A percentile compares a stretch with the other conserved stretches of the same genome.
Conservation (phyloP, 2,888 invertebrate species). For the Caenorhabditis zanzibari region DNA sequence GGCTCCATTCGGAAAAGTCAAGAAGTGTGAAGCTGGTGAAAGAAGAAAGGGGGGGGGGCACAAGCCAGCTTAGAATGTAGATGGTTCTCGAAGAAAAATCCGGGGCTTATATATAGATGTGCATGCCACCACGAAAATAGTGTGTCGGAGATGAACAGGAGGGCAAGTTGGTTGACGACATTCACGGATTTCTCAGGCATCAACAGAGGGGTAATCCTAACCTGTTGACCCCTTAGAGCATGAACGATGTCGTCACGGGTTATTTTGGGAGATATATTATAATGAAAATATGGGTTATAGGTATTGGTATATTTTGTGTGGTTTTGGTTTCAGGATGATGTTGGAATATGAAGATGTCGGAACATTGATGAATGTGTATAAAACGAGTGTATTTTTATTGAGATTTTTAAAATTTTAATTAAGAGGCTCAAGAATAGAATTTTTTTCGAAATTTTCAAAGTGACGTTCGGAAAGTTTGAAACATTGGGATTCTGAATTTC, state of each 20-base stretch:
- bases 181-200: background rate
- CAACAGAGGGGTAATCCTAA: background rate
- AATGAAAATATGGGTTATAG: no score
- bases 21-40: background rate
- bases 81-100: background rate
- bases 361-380: no score
- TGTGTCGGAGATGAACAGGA: background rate
- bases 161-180: constrained; percentile 1
- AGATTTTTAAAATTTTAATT: no score
- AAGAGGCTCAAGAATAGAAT: no score
- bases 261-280: background rate
- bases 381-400: no score
- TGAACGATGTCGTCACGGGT: background rate
- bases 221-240: background rate
- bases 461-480: no score
- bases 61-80: background rate
- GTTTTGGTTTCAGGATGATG: no score
- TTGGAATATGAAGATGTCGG: no score
- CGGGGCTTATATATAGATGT: constrained; percentile 15
- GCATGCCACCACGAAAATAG: background rate
- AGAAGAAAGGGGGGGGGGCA: background rate
- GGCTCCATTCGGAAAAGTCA: background rate
- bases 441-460: no score
- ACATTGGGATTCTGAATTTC: no score
- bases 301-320: no score